Percentiles rank a stretch among this genome's conserved stretches.
These are phyloP conservation scores for Drosophila quasianomalipes DNA, from an alignment of 2,888 invertebrate species.

Conservation along the genomic window DNA sequence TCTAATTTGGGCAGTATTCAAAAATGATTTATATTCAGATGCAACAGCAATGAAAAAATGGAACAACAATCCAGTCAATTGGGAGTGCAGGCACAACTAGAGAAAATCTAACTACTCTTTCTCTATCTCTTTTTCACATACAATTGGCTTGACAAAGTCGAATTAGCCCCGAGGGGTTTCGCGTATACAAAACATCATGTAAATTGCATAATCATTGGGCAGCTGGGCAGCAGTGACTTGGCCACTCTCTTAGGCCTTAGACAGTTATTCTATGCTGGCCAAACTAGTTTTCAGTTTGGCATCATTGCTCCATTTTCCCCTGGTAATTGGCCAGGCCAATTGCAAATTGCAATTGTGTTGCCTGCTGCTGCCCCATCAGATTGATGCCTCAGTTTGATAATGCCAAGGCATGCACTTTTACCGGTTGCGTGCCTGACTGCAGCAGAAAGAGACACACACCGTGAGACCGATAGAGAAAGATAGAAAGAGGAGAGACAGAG, in stretches of 20 bases:
- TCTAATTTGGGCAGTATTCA: constrained; percentile 51
- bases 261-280: constrained; percentile 30
- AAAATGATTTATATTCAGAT: constrained; percentile 65
- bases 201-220: constrained; percentile 75
- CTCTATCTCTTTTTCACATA: background rate
- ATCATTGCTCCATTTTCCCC: constrained; percentile 62
- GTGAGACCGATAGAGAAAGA: constrained; percentile 2
- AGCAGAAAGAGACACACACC: constrained; percentile 1
- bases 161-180: constrained; percentile 14
- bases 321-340: constrained; percentile 70
- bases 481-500: background rate
- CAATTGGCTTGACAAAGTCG: constrained; percentile 22
- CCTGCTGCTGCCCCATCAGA: constrained; percentile 42
- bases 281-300: constrained; percentile 54
- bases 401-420: constrained; percentile 75
- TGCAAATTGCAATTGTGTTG: constrained; percentile 76
- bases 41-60: constrained; percentile 11
- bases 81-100: background rate
- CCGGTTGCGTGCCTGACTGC: constrained; percentile 68
- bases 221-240: constrained; percentile 42
- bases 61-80: constrained; percentile 3
- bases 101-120: background rate
- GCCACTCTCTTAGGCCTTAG: constrained; percentile 36
- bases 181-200: constrained; percentile 45
- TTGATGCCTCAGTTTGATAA: constrained; percentile 78